Evolutionary conservation across 2,797 vertebrate species (phyloP), one percentile per base, ranked within the genome.

Genomic region (Loriculus beryllinus): DNA sequence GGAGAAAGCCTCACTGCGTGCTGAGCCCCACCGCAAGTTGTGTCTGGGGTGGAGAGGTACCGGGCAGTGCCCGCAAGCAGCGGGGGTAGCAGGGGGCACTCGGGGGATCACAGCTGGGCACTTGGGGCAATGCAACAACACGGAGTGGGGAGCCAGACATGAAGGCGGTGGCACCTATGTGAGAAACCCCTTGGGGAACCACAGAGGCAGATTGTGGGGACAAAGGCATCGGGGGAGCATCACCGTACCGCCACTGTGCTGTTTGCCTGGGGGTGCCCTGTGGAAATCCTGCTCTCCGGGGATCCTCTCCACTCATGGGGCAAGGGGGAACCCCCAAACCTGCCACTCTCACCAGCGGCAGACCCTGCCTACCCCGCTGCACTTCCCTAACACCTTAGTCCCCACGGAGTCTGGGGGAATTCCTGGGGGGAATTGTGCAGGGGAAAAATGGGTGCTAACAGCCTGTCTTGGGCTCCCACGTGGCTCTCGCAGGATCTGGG

Each of bases 61-160:
- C 1, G 0, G 28, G 18, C 31, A 60, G 10, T 37, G 10, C 14
- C 56, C 10, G 22, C 29, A 31, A 12, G 80, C 51, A 43, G 31
- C 33, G 6, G 31, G n/a, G 6, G 52, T 10, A 16, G 8, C 1
- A 15, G 45, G 17, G 6, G 1, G 20, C 54, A 22, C 2, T 7
- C 15, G 56, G 13, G 42, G 20, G 33, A 42, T 29, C 75, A 43
- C 82, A 29, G 54, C 68, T 33, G 54, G 54, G 68, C 7, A 1
- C 11, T 37, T 19, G 28, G 54, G 39, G 28, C 15, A 11, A n/a
- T 6, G 29, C 45, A 51, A 6, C 13, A 59, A 71, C 33, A 26
- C 20, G 9, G 49, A 6, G 9, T 25, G 10, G 63, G 28, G 11
- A 5, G 8, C 21, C 49, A 59, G 20, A 12, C 52, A 33, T 56